These are phyloP conservation scores for Raphicerus campestris DNA, from an alignment of 2,113 vertebrate species.

Conservation along the genomic window DNA sequence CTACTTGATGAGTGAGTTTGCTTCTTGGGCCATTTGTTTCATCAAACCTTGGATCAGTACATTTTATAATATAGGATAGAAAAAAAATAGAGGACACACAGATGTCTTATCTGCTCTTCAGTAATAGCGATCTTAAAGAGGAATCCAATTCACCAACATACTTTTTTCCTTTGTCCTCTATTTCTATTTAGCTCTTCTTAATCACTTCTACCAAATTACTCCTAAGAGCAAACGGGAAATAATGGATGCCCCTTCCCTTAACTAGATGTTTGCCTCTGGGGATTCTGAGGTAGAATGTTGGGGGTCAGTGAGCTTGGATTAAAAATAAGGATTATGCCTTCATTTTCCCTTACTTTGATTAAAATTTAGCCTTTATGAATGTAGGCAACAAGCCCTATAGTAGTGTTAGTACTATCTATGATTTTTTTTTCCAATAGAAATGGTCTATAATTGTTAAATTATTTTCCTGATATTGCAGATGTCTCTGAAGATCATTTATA, in stretches of 20 bases:
- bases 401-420: background rate
- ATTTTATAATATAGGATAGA: background rate
- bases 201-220: background rate
- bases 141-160: background rate
- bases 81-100: background rate
- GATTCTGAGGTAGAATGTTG: background rate
- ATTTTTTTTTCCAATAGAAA: background rate
- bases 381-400: background rate
- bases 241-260: background rate
- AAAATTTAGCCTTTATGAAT: background rate
- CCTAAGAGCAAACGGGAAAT: background rate
- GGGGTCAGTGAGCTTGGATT: background rate
- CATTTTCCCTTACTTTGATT: background rate
- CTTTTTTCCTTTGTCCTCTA: background rate
- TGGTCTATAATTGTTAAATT: background rate
- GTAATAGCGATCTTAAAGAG: background rate
- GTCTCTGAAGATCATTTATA: background rate
- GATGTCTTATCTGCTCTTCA: background rate
- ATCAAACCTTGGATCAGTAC: background rate
- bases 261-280: background rate
- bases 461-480: background rate
- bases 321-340: background rate
- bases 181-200: background rate
- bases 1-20: background rate
- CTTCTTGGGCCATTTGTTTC: background rate